Conservation (phyloP, 2,113 vertebrate species). For the Erythrocercus mccallii region DNA sequence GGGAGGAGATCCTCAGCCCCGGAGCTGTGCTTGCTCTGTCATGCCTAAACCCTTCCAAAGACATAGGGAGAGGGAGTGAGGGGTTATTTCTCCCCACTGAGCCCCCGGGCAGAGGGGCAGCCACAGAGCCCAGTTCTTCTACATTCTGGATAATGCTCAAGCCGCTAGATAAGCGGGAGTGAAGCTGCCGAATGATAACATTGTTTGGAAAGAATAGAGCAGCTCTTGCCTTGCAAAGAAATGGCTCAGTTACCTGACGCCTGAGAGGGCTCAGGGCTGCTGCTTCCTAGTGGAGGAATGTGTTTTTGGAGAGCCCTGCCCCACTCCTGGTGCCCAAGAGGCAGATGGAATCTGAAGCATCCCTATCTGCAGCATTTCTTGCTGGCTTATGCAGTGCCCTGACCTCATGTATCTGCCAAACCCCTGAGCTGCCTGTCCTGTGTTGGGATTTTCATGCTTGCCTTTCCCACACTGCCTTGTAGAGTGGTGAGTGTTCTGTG, state of each 20-base stretch:
- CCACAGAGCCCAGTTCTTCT: background rate
- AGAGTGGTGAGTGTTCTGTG: background rate
- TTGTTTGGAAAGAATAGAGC: constrained; percentile 46
- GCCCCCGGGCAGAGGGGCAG: background rate
- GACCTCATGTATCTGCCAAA: background rate
- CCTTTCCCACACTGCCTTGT: accelerated
- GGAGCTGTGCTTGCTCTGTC: background rate
- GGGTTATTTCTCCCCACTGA: background rate
- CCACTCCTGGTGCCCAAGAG: background rate
- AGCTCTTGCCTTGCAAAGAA: constrained; percentile 12
- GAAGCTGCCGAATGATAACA: constrained; percentile 9
- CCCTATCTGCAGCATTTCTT: constrained; percentile 10
- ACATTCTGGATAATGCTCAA: constrained; percentile 36
- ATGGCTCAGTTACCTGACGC: background rate
- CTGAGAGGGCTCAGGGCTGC: background rate
- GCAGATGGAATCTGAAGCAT: constrained; percentile 47
- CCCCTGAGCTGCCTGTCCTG: background rate
- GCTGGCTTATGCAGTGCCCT: background rate
- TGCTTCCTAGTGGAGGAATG: constrained; percentile 13
- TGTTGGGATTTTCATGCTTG: accelerated
- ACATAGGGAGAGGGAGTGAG: accelerated
- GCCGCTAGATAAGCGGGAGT: constrained; percentile 38
- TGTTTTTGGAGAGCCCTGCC: constrained; percentile 9
- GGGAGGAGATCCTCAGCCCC: background rate
- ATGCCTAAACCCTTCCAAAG: background rate